Conservation (phyloP, 2,797 vertebrate genomes). For the Sphenodon punctatus region DNA sequence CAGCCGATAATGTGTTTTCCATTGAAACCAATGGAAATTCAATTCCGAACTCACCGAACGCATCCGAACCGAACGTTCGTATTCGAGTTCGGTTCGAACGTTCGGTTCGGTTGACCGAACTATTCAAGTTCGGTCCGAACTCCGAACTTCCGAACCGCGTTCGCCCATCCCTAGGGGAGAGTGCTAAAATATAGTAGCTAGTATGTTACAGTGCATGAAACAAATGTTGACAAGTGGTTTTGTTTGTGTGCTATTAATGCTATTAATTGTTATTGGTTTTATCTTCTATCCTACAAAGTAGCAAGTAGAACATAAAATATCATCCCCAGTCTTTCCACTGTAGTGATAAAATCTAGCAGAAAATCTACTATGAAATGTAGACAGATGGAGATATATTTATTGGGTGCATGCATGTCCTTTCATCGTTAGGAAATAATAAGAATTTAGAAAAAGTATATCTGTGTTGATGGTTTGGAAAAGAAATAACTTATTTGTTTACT, state of each 20-base stretch:
- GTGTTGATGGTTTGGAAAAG: neutral
- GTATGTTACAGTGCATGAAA: neutral
- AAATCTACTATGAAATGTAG: neutral
- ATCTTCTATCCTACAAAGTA: neutral
- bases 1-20: too few species aligned
- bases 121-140: too few species aligned
- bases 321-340: neutral
- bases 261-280: neutral
- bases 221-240: accelerated
- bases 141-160: too few species aligned
- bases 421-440: neutral
- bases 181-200: too few species aligned
- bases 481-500: conserved; percentile 19
- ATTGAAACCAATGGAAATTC: too few species aligned
- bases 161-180: too few species aligned
- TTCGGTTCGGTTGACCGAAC: too few species aligned
- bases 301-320: neutral
- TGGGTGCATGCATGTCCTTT: neutral
- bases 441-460: conserved; percentile 9
- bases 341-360: neutral
- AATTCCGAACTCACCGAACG: too few species aligned
- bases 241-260: neutral
- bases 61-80: too few species aligned
- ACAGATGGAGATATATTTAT: neutral
- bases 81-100: too few species aligned